phyloP scores from a whole-genome alignment of 1,140 invertebrate genomes.

The Temnothorax curvispinosus region DNA sequence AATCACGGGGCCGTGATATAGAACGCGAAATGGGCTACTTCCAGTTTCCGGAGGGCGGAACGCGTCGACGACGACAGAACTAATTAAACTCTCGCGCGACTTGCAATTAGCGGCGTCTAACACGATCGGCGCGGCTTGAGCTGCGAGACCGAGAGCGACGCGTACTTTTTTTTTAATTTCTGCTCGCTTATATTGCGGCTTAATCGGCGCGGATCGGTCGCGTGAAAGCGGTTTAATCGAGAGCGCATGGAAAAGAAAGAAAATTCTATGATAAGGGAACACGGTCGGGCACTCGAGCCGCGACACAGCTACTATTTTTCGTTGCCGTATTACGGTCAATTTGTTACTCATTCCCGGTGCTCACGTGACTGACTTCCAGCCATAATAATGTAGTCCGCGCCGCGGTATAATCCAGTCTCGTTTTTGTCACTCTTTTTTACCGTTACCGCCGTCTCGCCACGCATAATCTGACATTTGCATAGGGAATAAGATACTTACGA shows the following conservation, averaged over 20 bases:
- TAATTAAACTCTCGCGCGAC: constrained; percentile 70
- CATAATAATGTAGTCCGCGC: background rate
- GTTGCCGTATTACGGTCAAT: constrained; percentile 24
- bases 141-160: background rate
- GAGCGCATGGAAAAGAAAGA: background rate
- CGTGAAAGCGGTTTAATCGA: background rate
- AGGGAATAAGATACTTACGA: constrained; percentile 15
- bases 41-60: constrained; percentile 59
- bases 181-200: background rate
- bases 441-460: background rate
- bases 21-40: constrained; percentile 62
- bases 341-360: constrained; percentile 24
- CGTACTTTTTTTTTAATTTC: background rate
- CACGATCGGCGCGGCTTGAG: background rate
- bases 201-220: constrained; percentile 25
- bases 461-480: constrained; percentile 13
- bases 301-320: constrained; percentile 21
- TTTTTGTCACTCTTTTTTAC: constrained; percentile 17
- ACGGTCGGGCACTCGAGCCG: constrained; percentile 10
- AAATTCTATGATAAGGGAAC: constrained; percentile 22
- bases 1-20: constrained; percentile 68
- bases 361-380: constrained; percentile 15
- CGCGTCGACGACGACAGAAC: constrained; percentile 37
- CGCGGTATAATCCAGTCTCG: background rate
- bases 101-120: constrained; percentile 46